Evolutionary conservation across 2,797 vertebrate species (phyloP).

Genomic region (Anisognathus igniventris): DNA sequence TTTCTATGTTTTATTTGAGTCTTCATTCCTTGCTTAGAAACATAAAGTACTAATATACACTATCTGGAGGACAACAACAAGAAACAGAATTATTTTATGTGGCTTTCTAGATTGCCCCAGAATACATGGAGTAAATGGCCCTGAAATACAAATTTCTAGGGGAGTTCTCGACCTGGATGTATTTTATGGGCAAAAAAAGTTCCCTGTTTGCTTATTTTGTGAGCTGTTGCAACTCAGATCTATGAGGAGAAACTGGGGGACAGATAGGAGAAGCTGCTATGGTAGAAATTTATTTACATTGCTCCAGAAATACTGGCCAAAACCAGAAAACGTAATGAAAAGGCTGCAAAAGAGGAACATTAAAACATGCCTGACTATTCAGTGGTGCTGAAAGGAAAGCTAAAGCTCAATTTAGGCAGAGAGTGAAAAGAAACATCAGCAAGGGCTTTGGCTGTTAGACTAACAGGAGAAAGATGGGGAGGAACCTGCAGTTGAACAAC

Average conservation of each 20-base stretch:
- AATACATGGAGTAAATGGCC: not conserved
- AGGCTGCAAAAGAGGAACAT: not conserved
- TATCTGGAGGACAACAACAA: accelerated
- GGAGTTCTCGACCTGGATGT: not conserved
- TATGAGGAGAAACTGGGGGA: not conserved
- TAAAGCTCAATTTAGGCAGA: not conserved
- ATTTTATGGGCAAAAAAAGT: not conserved
- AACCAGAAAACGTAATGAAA: not conserved
- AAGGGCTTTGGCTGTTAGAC: not conserved
- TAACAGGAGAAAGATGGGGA: not conserved
- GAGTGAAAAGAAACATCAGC: not conserved
- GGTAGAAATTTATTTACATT: not conserved
- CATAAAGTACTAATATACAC: accelerated
- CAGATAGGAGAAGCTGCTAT: not conserved
- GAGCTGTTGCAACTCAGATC: not conserved
- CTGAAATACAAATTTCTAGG: not conserved
- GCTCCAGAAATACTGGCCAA: not conserved
- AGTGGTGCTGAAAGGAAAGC: not conserved
- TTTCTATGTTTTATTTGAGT: not conserved
- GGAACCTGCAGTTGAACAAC: not conserved
- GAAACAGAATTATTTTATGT: not conserved
- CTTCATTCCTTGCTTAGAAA: not conserved
- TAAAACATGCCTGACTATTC: not conserved
- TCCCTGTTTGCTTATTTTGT: not conserved
- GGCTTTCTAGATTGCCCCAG: not conserved